Conservation (phyloP, 2,888 invertebrate genomes). For the Drosophila prostipennis region DNA sequence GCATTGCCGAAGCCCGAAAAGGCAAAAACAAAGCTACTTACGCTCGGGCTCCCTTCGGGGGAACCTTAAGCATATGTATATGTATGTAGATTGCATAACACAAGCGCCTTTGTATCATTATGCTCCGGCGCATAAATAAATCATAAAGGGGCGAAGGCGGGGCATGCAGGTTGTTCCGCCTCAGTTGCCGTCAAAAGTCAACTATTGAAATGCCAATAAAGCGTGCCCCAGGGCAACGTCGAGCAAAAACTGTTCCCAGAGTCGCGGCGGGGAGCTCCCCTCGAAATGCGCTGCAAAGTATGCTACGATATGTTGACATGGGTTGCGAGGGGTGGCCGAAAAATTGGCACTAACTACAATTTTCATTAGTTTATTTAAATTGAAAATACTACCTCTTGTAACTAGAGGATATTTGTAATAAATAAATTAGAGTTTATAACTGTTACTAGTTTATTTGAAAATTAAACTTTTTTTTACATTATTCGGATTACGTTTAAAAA, state of each 20-base stretch:
- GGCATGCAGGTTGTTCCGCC: constrained; percentile 7
- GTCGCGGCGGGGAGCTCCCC: constrained; percentile 40
- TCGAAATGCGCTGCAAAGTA: constrained; percentile 57
- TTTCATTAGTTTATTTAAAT: too few relatives aligned
- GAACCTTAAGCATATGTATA: constrained; percentile 61
- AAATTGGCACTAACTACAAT: background rate
- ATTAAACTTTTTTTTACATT: too few relatives aligned
- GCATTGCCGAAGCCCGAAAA: constrained; percentile 5
- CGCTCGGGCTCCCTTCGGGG: constrained; percentile 6
- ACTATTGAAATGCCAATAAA: constrained; percentile 78
- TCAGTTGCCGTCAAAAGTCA: constrained; percentile 62
- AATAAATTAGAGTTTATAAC: too few relatives aligned
- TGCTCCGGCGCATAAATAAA: constrained; percentile 75
- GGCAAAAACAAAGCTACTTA: constrained; percentile 58
- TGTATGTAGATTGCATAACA: constrained; percentile 77
- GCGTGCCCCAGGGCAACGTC: constrained; percentile 51
- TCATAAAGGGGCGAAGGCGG: constrained; percentile 55
- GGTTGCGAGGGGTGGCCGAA: constrained; percentile 9
- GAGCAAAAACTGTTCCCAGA: constrained; percentile 7
- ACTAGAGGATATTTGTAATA: too few relatives aligned
- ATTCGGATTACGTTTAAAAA: too few relatives aligned
- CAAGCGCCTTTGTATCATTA: constrained; percentile 77
- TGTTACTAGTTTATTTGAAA: too few relatives aligned
- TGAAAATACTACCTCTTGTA: too few relatives aligned
- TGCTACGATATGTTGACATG: constrained; percentile 45